phyloP scores from a whole-genome alignment of 2,113 vertebrate species.

The Eublepharis macularius region DNA sequence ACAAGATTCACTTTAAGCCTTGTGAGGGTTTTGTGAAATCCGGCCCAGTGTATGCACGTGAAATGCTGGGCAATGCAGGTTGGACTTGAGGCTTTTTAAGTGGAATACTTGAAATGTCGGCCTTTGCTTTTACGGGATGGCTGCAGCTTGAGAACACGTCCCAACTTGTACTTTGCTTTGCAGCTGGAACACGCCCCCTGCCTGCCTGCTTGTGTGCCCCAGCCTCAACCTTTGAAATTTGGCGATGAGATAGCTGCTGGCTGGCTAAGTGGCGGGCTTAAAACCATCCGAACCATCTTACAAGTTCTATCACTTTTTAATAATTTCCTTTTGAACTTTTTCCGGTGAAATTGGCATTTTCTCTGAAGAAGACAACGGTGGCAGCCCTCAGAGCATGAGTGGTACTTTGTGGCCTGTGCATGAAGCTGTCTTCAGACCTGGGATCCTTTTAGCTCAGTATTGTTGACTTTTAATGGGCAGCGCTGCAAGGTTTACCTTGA shows the following conservation, averaged over 20 bases:
- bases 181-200: conserved; percentile 1
- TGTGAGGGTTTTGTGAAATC: not conserved
- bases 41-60: not conserved
- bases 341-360: not conserved
- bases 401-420: too few relatives aligned
- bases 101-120: not conserved
- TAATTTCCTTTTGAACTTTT: not conserved
- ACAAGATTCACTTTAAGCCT: not conserved
- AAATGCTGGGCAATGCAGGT: not conserved
- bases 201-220: not conserved
- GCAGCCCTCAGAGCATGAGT: not conserved
- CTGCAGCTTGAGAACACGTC: not conserved
- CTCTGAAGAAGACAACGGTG: not conserved
- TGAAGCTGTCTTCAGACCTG: too few relatives aligned
- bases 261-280: not conserved
- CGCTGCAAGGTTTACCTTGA: too few relatives aligned
- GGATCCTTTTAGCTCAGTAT: too few relatives aligned
- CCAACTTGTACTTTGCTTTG: not conserved
- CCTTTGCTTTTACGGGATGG: not conserved
- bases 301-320: not conserved
- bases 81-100: not conserved
- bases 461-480: too few relatives aligned
- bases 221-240: not conserved
- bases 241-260: not conserved
- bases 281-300: not conserved